Base-by-base conservation (phyloP, 2,888 invertebrate species). In the Catonia carolina region DNA sequence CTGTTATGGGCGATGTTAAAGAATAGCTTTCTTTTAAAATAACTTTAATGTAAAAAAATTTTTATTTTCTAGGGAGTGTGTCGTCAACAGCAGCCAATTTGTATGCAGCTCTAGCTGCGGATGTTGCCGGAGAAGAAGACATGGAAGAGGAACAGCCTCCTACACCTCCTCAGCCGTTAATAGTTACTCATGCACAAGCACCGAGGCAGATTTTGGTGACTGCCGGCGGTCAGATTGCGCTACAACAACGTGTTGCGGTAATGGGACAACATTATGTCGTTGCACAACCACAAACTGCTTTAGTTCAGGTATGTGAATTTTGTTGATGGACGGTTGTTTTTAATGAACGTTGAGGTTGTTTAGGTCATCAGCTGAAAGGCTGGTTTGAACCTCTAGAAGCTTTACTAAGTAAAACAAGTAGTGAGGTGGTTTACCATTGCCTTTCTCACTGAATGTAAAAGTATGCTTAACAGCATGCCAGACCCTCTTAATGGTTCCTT, bases 51-150 rank as follows among this genome's bases (percentile, higher is more conserved):
- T n/a, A n/a, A n/a, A n/a, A n/a, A n/a, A 27, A 27, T 27, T 27
- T 4, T 27, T 27, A 6, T 4, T 27, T 27, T 27, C 4, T 31
- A 61, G 62, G 57, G 12, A 60, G 55, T 56, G 85, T 85, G 0
- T 89, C 89, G 0, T 88, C 88, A 55, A 88, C 87, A 5, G 90
- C 90, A 0, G 90, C 89, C 0, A 89, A 90, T 72, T 73, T 90
- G 20, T 90, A 90, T 68, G 89, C 90, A 0, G 89, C 89, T 23
- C 77, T 90, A 49, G 90, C 89, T 1, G 90, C 89, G 0, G 89
- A 89, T 33, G 87, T 88, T 48, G 75, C 90, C 15, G 89, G 89
- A 68, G 90, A 89, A 65, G 90, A 89, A 69, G 67, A 62, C 2
- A 62, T 67, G 27, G 60, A 66, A 39, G 62, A 66, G 58, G n/a